Evolutionary conservation across 2,113 vertebrate genomes (phyloP).

Genomic region (Chiloscyllium plagiosum): DNA sequence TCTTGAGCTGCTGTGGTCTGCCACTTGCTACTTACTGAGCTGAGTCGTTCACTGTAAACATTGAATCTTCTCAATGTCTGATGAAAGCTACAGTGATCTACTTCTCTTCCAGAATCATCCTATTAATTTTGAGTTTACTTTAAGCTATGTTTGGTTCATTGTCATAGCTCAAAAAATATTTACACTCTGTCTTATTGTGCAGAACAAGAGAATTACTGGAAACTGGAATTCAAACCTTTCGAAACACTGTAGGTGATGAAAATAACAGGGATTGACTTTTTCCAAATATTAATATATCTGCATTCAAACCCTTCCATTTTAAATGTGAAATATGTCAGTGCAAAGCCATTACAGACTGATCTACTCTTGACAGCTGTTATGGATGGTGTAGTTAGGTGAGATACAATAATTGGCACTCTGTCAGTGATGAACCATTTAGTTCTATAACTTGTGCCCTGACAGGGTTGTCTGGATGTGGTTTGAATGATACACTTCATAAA

Average conservation of each 20-base stretch:
- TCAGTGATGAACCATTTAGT: neutral
- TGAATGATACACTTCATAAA: neutral
- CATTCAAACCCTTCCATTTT: neutral
- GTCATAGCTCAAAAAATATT: neutral
- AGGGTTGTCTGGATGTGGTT: neutral
- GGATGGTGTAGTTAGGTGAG: neutral
- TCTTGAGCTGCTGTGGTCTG: neutral
- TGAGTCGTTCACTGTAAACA: neutral
- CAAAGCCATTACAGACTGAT: neutral
- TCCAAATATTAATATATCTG: neutral
- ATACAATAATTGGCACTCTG: neutral
- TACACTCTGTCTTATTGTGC: neutral
- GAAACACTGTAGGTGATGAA: neutral
- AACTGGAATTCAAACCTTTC: neutral
- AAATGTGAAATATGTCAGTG: neutral
- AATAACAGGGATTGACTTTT: neutral
- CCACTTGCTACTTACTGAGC: neutral
- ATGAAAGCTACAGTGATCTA: neutral
- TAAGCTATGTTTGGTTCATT: neutral
- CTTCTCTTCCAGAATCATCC: neutral
- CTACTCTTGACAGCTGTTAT: neutral
- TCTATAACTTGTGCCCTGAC: neutral
- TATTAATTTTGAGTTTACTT: neutral
- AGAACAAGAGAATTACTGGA: no score
- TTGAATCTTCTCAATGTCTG: neutral